Evolutionary conservation across 64 coral and sea anemone species (phyloP), one percentile per base, ranked within the genome.

Genomic region (Trachythela sp.): DNA sequence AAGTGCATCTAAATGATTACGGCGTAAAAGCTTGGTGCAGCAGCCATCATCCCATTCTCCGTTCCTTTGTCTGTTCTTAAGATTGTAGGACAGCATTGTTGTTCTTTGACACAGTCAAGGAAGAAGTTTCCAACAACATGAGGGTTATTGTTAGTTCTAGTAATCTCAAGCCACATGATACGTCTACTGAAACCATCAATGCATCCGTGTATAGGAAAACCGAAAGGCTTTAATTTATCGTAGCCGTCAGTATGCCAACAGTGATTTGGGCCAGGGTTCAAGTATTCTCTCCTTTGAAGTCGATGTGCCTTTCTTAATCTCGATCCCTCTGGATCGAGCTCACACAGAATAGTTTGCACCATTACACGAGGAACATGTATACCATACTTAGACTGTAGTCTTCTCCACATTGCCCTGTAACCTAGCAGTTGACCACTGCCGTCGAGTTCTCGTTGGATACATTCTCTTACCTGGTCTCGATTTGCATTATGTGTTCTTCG

Each of bases 91-190:
- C 50, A 60, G 14, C 3, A 68, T 68, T 68, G 59, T 22, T 6
- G 3, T 1, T 60, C 54, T n/a, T n/a, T n/a, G n/a, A n/a, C n/a
- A n/a, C n/a, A n/a, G n/a, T n/a, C n/a, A n/a, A n/a, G n/a, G n/a
- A n/a, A n/a, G n/a, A n/a, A n/a, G n/a, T n/a, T n/a, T n/a, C n/a
- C n/a, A n/a, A n/a, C n/a, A n/a, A n/a, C n/a, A n/a, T n/a, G n/a
- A n/a, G n/a, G n/a, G n/a, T n/a, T n/a, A n/a, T n/a, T n/a, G n/a
- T n/a, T n/a, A n/a, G n/a, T n/a, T 20, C 14, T 60, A 39, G 35
- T 26, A 27, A 88, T 70, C 27, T 88, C 87, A 29, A 88, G 87
- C 86, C 86, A 87, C 54, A 87, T 36, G 17, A 87, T 67, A 54
- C 35, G 29, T 48, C 51, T 26, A 34, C 50, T 87, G 39, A 87